Percentiles rank a stretch among this genome's conserved stretches.
phyloP scores from a whole-genome alignment of 1,140 invertebrate genomes.

The Fopius arisanus region DNA sequence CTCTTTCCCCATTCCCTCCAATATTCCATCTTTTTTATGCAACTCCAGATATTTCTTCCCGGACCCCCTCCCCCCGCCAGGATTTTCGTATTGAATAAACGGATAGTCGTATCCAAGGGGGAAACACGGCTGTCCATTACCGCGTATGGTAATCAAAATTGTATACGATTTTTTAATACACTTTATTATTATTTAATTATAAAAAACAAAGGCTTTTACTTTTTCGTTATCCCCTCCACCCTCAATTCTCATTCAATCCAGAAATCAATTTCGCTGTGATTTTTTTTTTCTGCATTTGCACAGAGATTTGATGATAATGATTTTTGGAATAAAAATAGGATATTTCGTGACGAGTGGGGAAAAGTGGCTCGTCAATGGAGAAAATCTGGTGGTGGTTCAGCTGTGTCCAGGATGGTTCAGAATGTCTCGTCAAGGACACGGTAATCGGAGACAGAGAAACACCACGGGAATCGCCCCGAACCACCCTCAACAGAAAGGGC shows the following conservation, averaged over 20 bases:
- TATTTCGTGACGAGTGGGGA: too few relatives aligned
- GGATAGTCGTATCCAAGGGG: not conserved
- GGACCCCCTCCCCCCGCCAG: not conserved
- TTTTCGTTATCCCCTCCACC: conserved; percentile 7
- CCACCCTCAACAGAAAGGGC: conserved; percentile 22
- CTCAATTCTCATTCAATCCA: too few relatives aligned
- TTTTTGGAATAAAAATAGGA: too few relatives aligned
- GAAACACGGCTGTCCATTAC: conserved; percentile 1
- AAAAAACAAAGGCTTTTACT: not conserved
- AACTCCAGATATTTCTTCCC: not conserved
- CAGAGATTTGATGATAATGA: too few relatives aligned
- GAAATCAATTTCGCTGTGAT: too few relatives aligned
- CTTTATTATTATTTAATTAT: conserved; percentile 62
- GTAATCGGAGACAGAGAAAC: not conserved
- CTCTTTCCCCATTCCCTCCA: not conserved
- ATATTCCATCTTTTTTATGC: not conserved
- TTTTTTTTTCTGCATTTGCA: too few relatives aligned
- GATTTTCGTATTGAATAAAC: not conserved
- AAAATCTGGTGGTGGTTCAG: too few relatives aligned
- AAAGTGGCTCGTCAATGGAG: too few relatives aligned
- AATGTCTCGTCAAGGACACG: not conserved
- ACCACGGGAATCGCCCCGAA: conserved; percentile 18
- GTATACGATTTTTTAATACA: conserved; percentile 64
- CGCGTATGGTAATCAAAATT: conserved; percentile 58
- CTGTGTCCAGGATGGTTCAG: not conserved